A percentile compares a stretch with the other conserved stretches of the same genome.
Conservation (phyloP, 2,888 invertebrate genomes). For the Agelastica alni region DNA sequence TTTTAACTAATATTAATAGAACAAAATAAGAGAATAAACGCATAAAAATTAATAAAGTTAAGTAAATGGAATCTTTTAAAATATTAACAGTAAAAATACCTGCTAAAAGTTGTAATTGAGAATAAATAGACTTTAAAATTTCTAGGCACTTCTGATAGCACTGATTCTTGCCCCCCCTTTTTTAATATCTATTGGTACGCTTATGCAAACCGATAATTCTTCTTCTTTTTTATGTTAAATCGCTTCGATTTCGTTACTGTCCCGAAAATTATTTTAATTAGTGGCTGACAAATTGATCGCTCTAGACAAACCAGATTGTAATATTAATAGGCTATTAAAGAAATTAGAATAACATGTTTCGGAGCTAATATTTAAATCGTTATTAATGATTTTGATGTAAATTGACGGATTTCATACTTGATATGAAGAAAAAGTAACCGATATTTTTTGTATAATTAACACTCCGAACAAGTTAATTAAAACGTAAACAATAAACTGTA, state of each 20-base stretch:
- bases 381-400: conserved; percentile 16
- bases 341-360: conserved; percentile 50
- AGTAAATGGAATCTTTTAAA: too few relatives aligned
- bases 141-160: too few relatives aligned
- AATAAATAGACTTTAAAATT: too few relatives aligned
- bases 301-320: conserved; percentile 37
- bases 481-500: too few relatives aligned
- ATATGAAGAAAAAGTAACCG: too few relatives aligned
- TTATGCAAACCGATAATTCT: conserved; percentile 1
- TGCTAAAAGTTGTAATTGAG: too few relatives aligned
- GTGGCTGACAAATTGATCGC: conserved; percentile 53
- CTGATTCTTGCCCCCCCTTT: not conserved
- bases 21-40: too few relatives aligned
- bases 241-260: conserved; percentile 49
- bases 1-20: too few relatives aligned
- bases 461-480: too few relatives aligned
- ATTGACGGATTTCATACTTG: conserved; percentile 6
- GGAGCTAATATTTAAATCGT: conserved; percentile 13
- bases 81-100: too few relatives aligned
- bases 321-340: conserved; percentile 51
- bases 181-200: not conserved
- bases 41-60: too few relatives aligned
- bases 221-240: conserved; percentile 41
- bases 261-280: conserved; percentile 54
- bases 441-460: too few relatives aligned